Evolutionary conservation across 2,888 invertebrate species (phyloP).

Genomic region (Lochmaea capreae): DNA sequence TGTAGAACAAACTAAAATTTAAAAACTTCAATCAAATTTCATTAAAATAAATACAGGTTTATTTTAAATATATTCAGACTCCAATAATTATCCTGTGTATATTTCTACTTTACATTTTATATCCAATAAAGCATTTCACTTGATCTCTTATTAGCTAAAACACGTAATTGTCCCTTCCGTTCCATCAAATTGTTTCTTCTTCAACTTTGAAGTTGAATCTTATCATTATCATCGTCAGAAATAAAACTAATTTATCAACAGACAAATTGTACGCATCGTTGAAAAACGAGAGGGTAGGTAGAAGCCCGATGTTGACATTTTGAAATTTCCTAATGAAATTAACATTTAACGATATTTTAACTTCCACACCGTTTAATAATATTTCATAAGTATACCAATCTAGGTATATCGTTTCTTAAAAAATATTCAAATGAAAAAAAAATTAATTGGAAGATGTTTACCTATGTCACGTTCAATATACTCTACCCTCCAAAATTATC

Average conservation of each 20-base stretch:
- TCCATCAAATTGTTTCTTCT: background rate
- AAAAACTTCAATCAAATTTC: too few species aligned
- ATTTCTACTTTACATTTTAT: background rate
- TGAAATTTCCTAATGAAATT: constrained; percentile 4
- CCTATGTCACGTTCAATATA: too few species aligned
- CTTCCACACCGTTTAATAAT: background rate
- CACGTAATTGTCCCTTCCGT: background rate
- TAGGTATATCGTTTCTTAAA: too few species aligned
- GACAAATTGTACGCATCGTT: background rate
- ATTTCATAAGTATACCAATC: background rate
- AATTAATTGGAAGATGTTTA: too few species aligned
- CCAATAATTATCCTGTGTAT: too few species aligned
- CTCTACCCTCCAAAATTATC: too few species aligned
- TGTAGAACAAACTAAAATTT: too few species aligned
- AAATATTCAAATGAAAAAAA: too few species aligned
- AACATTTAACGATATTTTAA: background rate
- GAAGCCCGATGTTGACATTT: background rate
- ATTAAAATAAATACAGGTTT: too few species aligned
- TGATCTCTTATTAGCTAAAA: background rate
- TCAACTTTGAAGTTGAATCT: background rate
- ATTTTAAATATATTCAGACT: too few species aligned
- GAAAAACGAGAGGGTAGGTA: background rate
- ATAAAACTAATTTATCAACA: background rate
- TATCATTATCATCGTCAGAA: background rate
- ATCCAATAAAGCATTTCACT: background rate